These are phyloP conservation scores for Drosophila eohydei DNA, from an alignment of 2,888 invertebrate genomes.

Conservation along the genomic window DNA sequence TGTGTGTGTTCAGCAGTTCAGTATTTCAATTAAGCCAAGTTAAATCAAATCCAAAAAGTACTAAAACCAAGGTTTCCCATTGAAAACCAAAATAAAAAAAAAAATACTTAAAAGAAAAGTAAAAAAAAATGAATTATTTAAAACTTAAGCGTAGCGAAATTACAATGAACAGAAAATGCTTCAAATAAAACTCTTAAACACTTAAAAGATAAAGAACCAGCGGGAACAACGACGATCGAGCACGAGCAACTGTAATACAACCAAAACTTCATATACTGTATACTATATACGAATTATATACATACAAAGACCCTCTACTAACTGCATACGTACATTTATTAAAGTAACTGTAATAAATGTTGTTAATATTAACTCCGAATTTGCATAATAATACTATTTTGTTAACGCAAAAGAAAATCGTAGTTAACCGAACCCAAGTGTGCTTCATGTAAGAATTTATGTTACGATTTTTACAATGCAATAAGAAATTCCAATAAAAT, in stretches of 20 bases:
- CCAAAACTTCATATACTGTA: constrained; percentile 46
- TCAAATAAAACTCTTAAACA: constrained; percentile 37
- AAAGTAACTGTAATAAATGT: constrained; percentile 49
- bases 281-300: constrained; percentile 18
- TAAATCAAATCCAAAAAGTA: constrained; percentile 40
- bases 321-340: constrained; percentile 35
- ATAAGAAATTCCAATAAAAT: constrained; percentile 40
- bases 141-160: constrained; percentile 40
- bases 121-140: constrained; percentile 21
- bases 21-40: constrained; percentile 80
- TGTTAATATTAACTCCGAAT: constrained; percentile 53
- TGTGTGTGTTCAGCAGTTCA: constrained; percentile 72
- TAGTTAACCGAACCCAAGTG: constrained; percentile 81
- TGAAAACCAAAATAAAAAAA: constrained; percentile 58
- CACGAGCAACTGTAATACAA: constrained; percentile 71
- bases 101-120: constrained; percentile 21
- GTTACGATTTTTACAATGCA: constrained; percentile 68
- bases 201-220: constrained; percentile 48
- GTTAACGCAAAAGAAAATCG: constrained; percentile 55
- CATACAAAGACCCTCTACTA: constrained; percentile 11
- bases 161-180: constrained; percentile 29
- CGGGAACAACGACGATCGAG: constrained; percentile 74
- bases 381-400: constrained; percentile 54
- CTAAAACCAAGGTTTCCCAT: constrained; percentile 68
- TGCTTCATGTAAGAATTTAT: constrained; percentile 82